Evolutionary conservation across 2,113 vertebrate species (phyloP).

Genomic region (Dendrocopos noguchii): DNA sequence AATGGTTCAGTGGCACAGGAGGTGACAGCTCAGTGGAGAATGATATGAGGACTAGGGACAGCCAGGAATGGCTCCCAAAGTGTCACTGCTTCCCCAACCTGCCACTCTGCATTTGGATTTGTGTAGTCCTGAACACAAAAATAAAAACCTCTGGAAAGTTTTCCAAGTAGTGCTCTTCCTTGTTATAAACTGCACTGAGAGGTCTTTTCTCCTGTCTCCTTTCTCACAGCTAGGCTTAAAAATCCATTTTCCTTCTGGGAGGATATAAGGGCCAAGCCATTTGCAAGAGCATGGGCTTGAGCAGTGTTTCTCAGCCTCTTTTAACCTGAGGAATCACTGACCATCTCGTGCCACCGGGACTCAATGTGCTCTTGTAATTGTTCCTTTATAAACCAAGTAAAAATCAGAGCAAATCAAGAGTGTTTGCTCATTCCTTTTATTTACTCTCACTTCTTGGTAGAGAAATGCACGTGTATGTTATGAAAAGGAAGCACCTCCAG

Average conservation of each 20-base stretch:
- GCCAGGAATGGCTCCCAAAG: constrained; percentile 5
- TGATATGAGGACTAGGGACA: neutral
- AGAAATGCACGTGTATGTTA: neutral
- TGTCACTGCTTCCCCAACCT: neutral
- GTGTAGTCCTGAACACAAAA: neutral
- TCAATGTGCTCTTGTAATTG: neutral
- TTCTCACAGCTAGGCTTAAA: neutral
- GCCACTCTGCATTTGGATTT: constrained; percentile 24
- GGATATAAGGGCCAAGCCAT: neutral
- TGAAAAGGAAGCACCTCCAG: neutral
- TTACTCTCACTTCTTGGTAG: neutral
- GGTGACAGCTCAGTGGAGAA: constrained; percentile 10
- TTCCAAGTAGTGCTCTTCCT: neutral
- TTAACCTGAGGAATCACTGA: neutral
- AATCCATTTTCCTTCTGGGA: neutral
- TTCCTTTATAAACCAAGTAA: neutral
- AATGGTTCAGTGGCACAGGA: neutral
- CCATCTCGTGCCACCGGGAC: neutral
- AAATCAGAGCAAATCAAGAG: neutral
- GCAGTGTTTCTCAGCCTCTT: neutral
- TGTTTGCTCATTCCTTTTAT: neutral
- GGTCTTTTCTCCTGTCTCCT: neutral
- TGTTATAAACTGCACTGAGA: neutral
- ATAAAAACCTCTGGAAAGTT: neutral
- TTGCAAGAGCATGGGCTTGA: neutral